Base-by-base conservation (phyloP, 2,113 vertebrate genomes). In the Ciconia stormi region DNA sequence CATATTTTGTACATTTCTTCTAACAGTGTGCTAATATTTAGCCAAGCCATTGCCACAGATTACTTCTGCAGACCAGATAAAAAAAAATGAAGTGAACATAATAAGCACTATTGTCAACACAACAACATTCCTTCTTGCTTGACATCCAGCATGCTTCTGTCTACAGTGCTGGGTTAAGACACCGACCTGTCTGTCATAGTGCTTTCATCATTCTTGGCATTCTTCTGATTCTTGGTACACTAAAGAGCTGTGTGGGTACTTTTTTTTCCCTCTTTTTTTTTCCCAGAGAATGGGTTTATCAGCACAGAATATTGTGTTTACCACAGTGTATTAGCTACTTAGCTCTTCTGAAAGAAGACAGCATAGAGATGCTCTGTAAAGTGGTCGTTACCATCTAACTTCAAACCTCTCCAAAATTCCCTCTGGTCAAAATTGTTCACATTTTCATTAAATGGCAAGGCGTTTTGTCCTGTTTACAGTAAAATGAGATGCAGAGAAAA, bases 261-360 rank as follows among this genome's bases (percentile, higher is more conserved):
- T 42, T 38, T 38, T 38, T n/a, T n/a, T 2, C 7, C 2, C 4
- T 1, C 38, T 38, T 38, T 50, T 59, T 67, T 50, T 61, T 21
- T 2, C 9, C 11, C 22, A 30, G 38, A 72, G 8, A 67, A 53
- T 30, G 15, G 6, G 3, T 14, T 82, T 82, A 36, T 72, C 34
- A 38, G 5, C 0, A 1, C 26, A 72, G 29, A 79, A 53, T 40
- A 4, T 15, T 80, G 15, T 69, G 11, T 10, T 83, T 36, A 77
- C 38, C 18, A 29, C 25, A 65, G 22, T 0, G 0, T 17, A n/a
- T 84, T 63, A 56, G 1, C 3, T 62, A 18, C 30, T 36, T 69
- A 1, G 0, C 8, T 83, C 14, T 47, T 87, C 47, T 65, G 62
- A 86, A 56, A 63, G 18, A 16, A 30, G 30, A 79, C 27, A 79